Evolutionary conservation across 1,140 invertebrate genomes (phyloP), one percentile per base, ranked within the genome.

Genomic region (Trichonephila inaurata): DNA sequence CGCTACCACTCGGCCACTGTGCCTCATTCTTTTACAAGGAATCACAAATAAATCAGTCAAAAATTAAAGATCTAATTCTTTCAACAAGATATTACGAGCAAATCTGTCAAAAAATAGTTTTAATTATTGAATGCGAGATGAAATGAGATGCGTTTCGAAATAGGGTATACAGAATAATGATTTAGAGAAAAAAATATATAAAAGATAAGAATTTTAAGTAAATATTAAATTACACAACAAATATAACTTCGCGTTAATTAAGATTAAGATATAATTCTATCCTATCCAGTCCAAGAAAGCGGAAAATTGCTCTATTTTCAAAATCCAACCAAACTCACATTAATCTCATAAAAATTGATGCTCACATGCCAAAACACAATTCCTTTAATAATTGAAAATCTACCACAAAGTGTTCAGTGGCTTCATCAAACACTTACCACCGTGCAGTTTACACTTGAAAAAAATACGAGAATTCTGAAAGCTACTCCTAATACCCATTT

Each of bases 371-470:
- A 77, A 77, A 77, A 77, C 33, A 33, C 16, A 77, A 77, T 14
- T 28, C 72, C 24, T 33, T 28, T 40, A 21, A 77, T 77, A 77
- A 40, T 77, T 77, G 72, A 28, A 77, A 77, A 40, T 19, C 14
- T 28, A 3, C 28, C 72, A 77, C 72, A 33, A 77, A 77, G 28
- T 18, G 12, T 28, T 69, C 66, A 69, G 7, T 24, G 66, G 28
- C 66, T 69, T 69, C n/a, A 24, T 77, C 72, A 77, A 77, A 77
- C 72, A 77, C 72, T 77, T 77, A 16, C 72, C 72, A 28, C 72
- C 18, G 28, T 16, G 14, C 72, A 77, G 24, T 28, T 28, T 33
- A 77, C 18, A 40, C 33, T 33, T 21, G 24, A 24, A 28, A 14
- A 40, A 33, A 77, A 40, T 6, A 33, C 4, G 3, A 6, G 14